A percentile compares a stretch with the other conserved stretches of the same genome.
Evolutionary conservation across 2,888 invertebrate species (phyloP).

Genomic region (Chloroclysta siterata): DNA sequence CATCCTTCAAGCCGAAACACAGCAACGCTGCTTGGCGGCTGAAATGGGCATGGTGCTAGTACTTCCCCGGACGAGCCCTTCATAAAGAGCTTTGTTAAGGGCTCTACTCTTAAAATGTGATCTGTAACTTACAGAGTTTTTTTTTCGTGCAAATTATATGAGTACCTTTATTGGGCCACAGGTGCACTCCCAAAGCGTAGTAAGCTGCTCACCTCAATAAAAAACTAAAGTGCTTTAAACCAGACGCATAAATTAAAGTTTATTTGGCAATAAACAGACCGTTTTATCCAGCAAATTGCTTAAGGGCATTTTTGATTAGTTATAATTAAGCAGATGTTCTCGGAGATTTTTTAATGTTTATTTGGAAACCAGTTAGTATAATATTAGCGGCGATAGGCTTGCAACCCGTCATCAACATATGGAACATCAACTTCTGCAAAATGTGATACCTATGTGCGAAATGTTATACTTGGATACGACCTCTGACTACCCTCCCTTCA

Average conservation of each 20-base stretch:
- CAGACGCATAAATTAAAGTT: slow-evolving; percentile 45
- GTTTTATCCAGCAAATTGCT: slow-evolving; percentile 34
- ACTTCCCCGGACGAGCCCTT: too few species aligned
- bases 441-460: too few species aligned
- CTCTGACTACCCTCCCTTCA: too few species aligned
- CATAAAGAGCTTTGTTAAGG: too few species aligned
- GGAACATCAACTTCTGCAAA: too few species aligned
- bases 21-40: too few species aligned
- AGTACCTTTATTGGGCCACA: slow-evolving; percentile 34
- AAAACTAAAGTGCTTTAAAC: slow-evolving; percentile 40
- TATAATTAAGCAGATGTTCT: slow-evolving; percentile 34
- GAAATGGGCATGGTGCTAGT: too few species aligned
- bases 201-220: slow-evolving; percentile 36
- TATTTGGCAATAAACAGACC: slow-evolving; percentile 42
- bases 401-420: too few species aligned
- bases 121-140: slow-evolving; percentile 19
- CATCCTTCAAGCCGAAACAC: too few species aligned
- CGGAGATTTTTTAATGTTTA: slow-evolving; percentile 15
- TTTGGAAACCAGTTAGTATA: too few species aligned
- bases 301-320: slow-evolving; percentile 37
- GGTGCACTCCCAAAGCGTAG: slow-evolving; percentile 36
- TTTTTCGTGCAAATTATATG: slow-evolving; percentile 27
- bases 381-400: too few species aligned
- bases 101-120: background rate
- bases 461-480: too few species aligned